Evolutionary conservation across 2,113 vertebrate genomes (phyloP), one percentile per base, ranked within the genome.

Genomic region (Gila orcuttii): DNA sequence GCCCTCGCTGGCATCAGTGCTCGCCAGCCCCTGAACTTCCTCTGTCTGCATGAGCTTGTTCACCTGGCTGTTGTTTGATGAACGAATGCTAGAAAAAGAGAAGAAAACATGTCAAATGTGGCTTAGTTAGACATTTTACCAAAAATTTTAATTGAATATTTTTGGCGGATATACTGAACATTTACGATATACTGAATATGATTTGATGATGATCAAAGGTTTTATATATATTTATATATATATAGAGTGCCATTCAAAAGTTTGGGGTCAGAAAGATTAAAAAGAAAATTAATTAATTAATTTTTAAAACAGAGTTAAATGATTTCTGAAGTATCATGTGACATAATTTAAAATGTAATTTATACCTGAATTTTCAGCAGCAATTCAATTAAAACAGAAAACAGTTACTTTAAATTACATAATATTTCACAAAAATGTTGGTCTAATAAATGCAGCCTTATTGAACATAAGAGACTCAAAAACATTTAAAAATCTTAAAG

Each of bases 11-110:
- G 36, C 9, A 73, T 73, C 69, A 5, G 21, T 0, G n/a, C 25
- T 28, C n/a, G 25, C 45, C 47, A 76, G 74, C n/a, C 42, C 0
- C 85, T 90, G 0, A 50, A 78, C 0, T 55, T 96, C 96, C 92
- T 98, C 97, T 0, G 97, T 99, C 93, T 96, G 96, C 97, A 99
- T 97, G 92, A 99, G 92, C 90, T 93, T 98, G 91, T 99, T 99
- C 25, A 99, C 97, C 92, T 98, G 96, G 0, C 91, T 91, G 87
- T 99, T 96, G 91, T 95, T 97, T 0, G 97, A 99, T 19, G 96
- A 96, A 28, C 98, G 97, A 82, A 99, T 71, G 17, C 98, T 99
- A 31, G 25, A 76, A 28, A 52, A 28, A 52, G 68, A 25, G 2
- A 84, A 23, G 57, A 4, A 59, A 17, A 50, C n/a, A 28, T 15